Evolutionary conservation across 2,113 vertebrate species (phyloP).

Genomic region (Trachemys scripta): DNA sequence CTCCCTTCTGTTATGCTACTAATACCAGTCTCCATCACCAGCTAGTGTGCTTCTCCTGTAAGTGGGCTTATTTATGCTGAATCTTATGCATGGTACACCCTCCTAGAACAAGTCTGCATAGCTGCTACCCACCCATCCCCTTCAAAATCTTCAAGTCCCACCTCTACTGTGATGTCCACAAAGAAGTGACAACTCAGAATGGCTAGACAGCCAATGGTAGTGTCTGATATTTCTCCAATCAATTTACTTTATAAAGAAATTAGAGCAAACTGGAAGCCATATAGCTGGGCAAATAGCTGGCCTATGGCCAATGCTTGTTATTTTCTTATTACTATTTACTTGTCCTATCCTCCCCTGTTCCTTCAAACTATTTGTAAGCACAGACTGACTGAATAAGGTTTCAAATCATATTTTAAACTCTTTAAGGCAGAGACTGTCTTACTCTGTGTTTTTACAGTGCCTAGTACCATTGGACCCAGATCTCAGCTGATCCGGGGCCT

Average conservation of each 20-base stretch:
- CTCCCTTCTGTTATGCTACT: neutral
- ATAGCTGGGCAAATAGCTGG: neutral
- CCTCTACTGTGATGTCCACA: neutral
- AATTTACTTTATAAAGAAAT: neutral
- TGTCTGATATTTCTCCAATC: neutral
- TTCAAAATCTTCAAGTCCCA: neutral
- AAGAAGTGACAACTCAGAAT: neutral
- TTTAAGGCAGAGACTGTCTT: neutral
- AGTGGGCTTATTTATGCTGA: neutral
- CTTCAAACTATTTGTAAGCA: neutral
- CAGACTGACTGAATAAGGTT: neutral
- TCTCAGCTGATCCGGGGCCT: neutral
- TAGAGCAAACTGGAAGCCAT: neutral
- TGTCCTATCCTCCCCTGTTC: neutral
- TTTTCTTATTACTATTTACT: neutral
- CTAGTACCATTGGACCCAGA: neutral
- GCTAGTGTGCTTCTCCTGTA: neutral
- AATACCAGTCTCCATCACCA: neutral
- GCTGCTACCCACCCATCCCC: neutral
- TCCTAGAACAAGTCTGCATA: neutral
- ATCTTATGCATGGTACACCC: neutral
- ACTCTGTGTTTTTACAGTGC: neutral
- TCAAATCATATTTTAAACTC: neutral
- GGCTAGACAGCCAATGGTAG: fast-evolving
- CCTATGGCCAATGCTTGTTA: neutral